A percentile compares a stretch with the other conserved stretches of the same genome.
phyloP scores from a whole-genome alignment of 1,140 invertebrate species.

The Meloidogyne floridensis region DNA sequence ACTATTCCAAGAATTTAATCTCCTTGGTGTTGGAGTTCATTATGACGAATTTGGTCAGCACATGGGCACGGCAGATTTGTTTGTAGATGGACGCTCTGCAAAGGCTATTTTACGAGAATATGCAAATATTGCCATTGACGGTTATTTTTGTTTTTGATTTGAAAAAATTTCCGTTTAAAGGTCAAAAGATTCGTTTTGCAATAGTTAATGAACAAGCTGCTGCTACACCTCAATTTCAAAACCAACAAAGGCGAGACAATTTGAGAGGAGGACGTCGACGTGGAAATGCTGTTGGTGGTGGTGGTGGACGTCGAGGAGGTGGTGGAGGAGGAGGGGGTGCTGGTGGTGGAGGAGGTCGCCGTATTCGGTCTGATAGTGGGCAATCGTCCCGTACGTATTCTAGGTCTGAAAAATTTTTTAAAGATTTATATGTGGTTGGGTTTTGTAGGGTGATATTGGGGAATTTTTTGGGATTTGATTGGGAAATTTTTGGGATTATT shows the following conservation, averaged over 20 bases:
- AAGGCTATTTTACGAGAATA: constrained; percentile 36
- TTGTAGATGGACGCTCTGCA: constrained; percentile 32
- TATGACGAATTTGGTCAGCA: constrained; percentile 38
- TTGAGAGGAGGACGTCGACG: neutral
- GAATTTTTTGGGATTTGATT: neutral
- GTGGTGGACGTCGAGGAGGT: constrained; percentile 8
- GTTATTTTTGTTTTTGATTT: neutral
- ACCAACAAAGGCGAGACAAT: neutral
- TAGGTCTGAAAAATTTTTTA: neutral
- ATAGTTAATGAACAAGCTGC: constrained; percentile 29
- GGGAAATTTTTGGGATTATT: neutral
- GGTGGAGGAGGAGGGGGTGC: neutral
- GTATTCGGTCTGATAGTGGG: constrained; percentile 17
- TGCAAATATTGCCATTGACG: constrained; percentile 45
- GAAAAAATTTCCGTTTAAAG: neutral
- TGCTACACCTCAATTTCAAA: constrained; percentile 20
- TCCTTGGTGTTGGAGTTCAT: constrained; percentile 40
- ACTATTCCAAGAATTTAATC: constrained; percentile 45
- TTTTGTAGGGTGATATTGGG: neutral
- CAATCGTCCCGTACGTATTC: constrained; percentile 31
- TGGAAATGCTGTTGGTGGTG: neutral
- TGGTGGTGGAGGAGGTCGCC: neutral
- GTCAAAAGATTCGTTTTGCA: constrained; percentile 26
- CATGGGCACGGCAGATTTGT: constrained; percentile 40
- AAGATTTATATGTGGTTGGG: neutral